phyloP scores from a whole-genome alignment of 2,888 invertebrate genomes.

The Nymphalis urticae region DNA sequence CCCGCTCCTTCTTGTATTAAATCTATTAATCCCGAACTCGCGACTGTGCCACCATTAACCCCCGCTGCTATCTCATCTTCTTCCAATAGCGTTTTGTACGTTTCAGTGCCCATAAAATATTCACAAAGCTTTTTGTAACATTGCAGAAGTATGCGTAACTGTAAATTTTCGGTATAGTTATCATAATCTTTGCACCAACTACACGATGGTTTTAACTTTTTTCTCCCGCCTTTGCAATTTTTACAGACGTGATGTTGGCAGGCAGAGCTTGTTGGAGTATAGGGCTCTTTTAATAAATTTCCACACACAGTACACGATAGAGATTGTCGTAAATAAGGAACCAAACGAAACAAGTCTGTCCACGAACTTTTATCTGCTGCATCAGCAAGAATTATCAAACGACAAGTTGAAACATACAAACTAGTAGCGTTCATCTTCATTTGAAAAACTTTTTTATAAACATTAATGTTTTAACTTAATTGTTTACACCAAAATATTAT shows the following conservation, averaged over 20 bases:
- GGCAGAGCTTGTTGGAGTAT: constrained; percentile 87
- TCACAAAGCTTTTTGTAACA: constrained; percentile 95
- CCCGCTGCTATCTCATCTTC: constrained; percentile 78
- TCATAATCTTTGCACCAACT: constrained; percentile 92
- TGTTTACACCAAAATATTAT: constrained; percentile 69
- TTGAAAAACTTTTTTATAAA: constrained; percentile 50
- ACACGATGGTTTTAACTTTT: constrained; percentile 92
- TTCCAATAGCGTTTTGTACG: constrained; percentile 84
- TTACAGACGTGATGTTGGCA: constrained; percentile 96
- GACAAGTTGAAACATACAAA: constrained; percentile 90
- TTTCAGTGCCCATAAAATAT: constrained; percentile 87
- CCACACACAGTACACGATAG: constrained; percentile 95
- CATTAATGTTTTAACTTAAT: constrained; percentile 61
- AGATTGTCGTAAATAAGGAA: constrained; percentile 92
- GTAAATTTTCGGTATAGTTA: constrained; percentile 90
- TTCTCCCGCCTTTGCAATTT: constrained; percentile 90
- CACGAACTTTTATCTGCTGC: constrained; percentile 87
- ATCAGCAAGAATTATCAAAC: constrained; percentile 88
- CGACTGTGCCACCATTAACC: constrained; percentile 76
- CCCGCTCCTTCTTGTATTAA: constrained; percentile 90
- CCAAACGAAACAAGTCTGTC: constrained; percentile 90
- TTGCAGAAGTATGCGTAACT: constrained; percentile 89
- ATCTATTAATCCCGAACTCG: constrained; percentile 84
- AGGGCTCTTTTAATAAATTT: constrained; percentile 90
- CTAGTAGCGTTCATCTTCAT: constrained; percentile 89